A percentile compares a stretch with the other conserved stretches of the same genome.
These are phyloP conservation scores for Cybosia mesomella DNA, from an alignment of 2,888 invertebrate species.

Conservation along the genomic window DNA sequence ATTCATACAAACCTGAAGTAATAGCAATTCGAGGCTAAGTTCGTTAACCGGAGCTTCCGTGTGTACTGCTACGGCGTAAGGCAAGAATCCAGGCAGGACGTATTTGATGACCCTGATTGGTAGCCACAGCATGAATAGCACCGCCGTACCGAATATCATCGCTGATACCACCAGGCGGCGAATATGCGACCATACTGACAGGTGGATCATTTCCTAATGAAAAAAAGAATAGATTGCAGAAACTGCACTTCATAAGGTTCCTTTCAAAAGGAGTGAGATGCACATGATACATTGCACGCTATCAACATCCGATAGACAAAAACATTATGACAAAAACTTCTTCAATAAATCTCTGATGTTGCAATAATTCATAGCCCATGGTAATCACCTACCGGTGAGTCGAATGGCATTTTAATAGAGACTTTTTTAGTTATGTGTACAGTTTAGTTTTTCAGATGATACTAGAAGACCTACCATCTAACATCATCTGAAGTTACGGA, in stretches of 20 bases:
- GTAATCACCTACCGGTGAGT: too few species aligned
- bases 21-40: constrained; percentile 95
- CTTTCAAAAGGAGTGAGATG: too few species aligned
- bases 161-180: constrained; percentile 96
- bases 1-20: constrained; percentile 89
- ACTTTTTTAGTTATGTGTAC: too few species aligned
- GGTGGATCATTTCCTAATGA: constrained; percentile 97
- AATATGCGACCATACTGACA: constrained; percentile 96
- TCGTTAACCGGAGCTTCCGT: constrained; percentile 96
- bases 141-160: constrained; percentile 98
- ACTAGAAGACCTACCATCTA: too few species aligned
- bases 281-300: too few species aligned
- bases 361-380: too few species aligned
- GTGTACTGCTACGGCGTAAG: constrained; percentile 95
- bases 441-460: too few species aligned
- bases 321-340: too few species aligned
- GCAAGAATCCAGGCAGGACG: constrained; percentile 95
- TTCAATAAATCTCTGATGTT: too few species aligned
- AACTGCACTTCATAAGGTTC: neutral
- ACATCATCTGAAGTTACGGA: too few species aligned
- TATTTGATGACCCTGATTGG: constrained; percentile 95
- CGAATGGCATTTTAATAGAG: too few species aligned
- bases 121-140: constrained; percentile 98
- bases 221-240: constrained; percentile 18
- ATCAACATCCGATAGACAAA: too few species aligned